These are phyloP conservation scores for Alectura lathami DNA, from an alignment of 2,113 vertebrate species.

Conservation along the genomic window DNA sequence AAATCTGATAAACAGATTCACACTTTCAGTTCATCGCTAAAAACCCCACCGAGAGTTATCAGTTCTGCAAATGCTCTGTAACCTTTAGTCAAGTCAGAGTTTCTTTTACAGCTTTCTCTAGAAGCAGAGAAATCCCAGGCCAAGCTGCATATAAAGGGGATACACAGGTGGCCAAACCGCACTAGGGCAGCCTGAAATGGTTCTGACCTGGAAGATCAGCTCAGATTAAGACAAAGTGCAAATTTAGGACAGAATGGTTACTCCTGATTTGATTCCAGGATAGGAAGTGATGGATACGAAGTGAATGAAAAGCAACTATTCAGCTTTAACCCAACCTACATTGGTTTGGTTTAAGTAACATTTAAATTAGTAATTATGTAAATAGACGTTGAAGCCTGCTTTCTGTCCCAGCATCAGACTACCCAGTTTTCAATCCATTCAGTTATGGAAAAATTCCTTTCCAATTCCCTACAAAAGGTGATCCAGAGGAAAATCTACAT, in stretches of 20 bases:
- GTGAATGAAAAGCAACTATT: neutral
- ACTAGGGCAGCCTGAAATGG: neutral
- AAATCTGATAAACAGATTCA: constrained; percentile 28
- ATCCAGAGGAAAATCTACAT: neutral
- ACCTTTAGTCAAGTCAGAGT: neutral
- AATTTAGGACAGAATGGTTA: neutral
- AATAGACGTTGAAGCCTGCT: neutral
- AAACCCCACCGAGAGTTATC: neutral
- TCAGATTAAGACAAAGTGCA: neutral
- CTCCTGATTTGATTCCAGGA: neutral
- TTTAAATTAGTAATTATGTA: neutral
- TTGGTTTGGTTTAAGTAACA: neutral
- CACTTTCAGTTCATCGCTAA: constrained; percentile 3
- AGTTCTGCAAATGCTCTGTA: neutral
- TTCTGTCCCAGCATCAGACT: neutral
- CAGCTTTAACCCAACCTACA: neutral
- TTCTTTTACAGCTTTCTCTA: neutral
- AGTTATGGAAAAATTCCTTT: neutral
- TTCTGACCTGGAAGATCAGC: neutral
- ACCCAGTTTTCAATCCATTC: neutral
- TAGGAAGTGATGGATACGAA: neutral
- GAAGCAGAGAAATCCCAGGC: neutral
- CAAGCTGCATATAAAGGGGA: neutral
- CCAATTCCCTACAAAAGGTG: neutral
- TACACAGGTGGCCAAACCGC: neutral